Percentiles rank a stretch among this genome's conserved stretches.
Conservation (phyloP, 2,113 vertebrate species). For the Oreochromis spilurus region DNA sequence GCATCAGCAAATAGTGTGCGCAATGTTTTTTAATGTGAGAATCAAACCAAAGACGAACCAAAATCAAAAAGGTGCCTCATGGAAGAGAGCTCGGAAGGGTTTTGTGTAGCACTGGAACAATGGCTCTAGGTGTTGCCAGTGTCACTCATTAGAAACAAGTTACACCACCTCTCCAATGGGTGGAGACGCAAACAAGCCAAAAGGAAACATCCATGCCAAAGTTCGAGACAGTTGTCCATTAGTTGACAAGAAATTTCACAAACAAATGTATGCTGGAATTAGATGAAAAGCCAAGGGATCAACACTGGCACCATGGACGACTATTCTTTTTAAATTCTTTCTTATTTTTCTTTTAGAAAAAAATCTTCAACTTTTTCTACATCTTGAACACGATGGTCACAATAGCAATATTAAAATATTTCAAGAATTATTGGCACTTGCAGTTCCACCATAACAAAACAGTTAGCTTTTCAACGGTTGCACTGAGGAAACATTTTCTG, state of each 20-base stretch:
- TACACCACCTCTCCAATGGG: background rate
- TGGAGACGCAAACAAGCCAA: background rate
- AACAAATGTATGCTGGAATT: background rate
- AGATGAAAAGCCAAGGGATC: background rate
- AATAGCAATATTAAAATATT: background rate
- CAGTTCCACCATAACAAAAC: background rate
- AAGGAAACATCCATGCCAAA: background rate
- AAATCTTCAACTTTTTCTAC: background rate
- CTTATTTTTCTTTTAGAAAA: background rate
- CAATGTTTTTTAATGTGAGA: background rate
- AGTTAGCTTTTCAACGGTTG: background rate
- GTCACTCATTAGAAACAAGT: background rate
- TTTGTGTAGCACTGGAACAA: background rate
- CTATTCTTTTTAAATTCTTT: background rate
- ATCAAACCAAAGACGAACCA: background rate
- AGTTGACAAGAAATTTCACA: background rate
- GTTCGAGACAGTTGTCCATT: background rate
- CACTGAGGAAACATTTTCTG: background rate
- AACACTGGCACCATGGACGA: background rate
- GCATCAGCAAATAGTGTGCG: background rate
- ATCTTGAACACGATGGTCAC: background rate
- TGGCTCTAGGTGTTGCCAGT: background rate
- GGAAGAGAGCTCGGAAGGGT: background rate
- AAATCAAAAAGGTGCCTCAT: background rate
- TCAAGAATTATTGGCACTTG: background rate